Evolutionary conservation across 2,888 invertebrate genomes (phyloP), one percentile per base, ranked within the genome.

Genomic region (Drymonia ruficornis): DNA sequence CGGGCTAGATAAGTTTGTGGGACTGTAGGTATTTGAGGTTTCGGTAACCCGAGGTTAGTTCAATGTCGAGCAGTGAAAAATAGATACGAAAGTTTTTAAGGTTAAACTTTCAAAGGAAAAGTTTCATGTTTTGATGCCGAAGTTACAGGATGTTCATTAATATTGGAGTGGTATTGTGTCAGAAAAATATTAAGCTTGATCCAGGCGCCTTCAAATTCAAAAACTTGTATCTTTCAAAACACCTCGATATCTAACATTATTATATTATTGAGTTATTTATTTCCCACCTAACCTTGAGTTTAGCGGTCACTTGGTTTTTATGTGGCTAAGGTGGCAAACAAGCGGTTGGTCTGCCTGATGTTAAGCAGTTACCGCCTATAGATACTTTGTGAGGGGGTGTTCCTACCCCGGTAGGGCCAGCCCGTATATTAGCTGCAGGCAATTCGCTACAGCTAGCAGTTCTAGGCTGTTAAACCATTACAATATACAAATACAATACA

Each of bases 211-310:
- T n/a, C 5, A 0, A 13, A n/a, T 36, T 36, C 6, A n/a, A n/a
- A n/a, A 36, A 36, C 11, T 31, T 31, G 31, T 1, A n/a, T n/a
- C 3, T 40, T 40, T 16, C 16, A 40, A 6, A 40, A 40, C 9
- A 40, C 3, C 34, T 36, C 13, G 3, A 36, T 13, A 36, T 13
- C n/a, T 36, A 6, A 23, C 23, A 6, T 34, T 34, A 11, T 42
- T 2, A 12, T 1, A 18, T 11, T 43, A 43, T 19, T 19, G 19
- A 0, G 19, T 5, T 43, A 43, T 43, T 43, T 43, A 13, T 19
- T 13, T 3, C 19, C 19, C 12, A 16, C 38, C 38, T 9, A 5
- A 56, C 72, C 71, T 72, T 72, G 67, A 55, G 50, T 54, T 49
- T 52, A 23, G 38, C 48, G 55, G 51, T 53, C 59, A 52, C 36